Percentiles rank a stretch among this genome's conserved stretches.
These are phyloP conservation scores for Cerceris ruficornis DNA, from an alignment of 2,888 invertebrate species.

Conservation along the genomic window DNA sequence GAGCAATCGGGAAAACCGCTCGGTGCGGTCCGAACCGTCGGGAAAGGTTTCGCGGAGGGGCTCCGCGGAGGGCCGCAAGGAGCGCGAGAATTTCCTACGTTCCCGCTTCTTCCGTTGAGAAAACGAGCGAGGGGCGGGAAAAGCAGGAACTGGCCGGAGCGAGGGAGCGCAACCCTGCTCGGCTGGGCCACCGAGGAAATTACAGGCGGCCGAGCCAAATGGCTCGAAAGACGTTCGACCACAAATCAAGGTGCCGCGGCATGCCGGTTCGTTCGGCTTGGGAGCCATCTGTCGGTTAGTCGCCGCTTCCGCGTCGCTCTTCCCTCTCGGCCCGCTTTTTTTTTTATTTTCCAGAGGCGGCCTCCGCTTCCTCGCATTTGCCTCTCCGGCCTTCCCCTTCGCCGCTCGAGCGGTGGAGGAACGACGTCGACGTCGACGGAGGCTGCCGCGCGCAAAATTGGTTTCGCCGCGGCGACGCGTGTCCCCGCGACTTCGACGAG, in stretches of 20 bases:
- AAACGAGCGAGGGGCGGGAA: constrained; percentile 75
- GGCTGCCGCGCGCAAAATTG: too few relatives aligned
- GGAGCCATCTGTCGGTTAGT: constrained; percentile 69
- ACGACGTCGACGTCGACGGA: too few relatives aligned
- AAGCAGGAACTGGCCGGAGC: constrained; percentile 53
- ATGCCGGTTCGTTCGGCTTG: constrained; percentile 59
- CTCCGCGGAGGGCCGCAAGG: constrained; percentile 36
- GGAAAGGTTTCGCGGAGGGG: background rate
- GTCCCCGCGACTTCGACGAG: background rate
- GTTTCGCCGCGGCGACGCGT: background rate
- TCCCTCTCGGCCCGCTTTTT: background rate
- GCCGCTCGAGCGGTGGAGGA: background rate
- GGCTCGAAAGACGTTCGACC: constrained; percentile 79
- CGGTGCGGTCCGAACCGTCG: too few relatives aligned
- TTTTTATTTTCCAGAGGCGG: constrained; percentile 49
- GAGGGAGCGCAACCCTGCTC: constrained; percentile 8
- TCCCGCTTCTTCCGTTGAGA: constrained; percentile 79
- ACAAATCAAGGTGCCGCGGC: constrained; percentile 78
- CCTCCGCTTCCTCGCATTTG: constrained; percentile 66
- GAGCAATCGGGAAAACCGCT: background rate
- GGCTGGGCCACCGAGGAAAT: constrained; percentile 63
- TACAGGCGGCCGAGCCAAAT: constrained; percentile 75
- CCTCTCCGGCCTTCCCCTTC: constrained; percentile 57
- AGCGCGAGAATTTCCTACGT: too few relatives aligned
- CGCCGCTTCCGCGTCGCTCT: constrained; percentile 39